phyloP scores from a whole-genome alignment of 35 echinoderm and acorn worm genomes.

The Hemicentrotus pulcherrimus region DNA sequence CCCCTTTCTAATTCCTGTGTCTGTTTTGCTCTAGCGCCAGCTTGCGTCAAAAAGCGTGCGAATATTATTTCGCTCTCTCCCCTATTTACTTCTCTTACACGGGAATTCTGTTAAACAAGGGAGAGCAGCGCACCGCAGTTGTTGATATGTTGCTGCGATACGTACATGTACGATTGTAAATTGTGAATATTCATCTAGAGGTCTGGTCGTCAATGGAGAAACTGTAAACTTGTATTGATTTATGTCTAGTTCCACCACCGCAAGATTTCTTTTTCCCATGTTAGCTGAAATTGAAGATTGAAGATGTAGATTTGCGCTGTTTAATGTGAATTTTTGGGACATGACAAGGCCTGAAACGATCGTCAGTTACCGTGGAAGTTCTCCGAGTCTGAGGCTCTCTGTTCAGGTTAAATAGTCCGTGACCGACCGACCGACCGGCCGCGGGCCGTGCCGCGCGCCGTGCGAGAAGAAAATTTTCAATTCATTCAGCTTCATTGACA shows the following conservation, averaged over 20 bases:
- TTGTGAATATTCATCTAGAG: neutral
- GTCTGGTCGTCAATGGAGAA: neutral
- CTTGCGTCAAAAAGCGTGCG: neutral
- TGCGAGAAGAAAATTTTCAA: neutral
- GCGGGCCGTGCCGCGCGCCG: no score
- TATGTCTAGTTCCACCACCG: neutral
- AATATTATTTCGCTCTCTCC: neutral
- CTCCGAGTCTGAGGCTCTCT: no score
- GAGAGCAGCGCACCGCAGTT: slow-evolving; percentile 20
- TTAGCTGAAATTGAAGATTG: neutral
- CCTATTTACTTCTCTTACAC: neutral
- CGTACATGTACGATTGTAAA: neutral
- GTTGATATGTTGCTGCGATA: slow-evolving; percentile 28
- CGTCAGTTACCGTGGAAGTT: no score
- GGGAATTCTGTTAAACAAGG: neutral
- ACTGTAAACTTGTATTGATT: neutral
- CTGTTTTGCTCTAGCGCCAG: neutral
- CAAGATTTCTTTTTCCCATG: neutral
- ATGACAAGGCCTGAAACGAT: no score
- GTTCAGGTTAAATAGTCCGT: no score
- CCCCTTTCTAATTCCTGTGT: no score
- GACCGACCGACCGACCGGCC: no score
- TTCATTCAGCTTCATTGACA: neutral
- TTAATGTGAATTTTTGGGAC: no score
- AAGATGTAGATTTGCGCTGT: neutral